Base-by-base conservation (phyloP, 2,888 invertebrate genomes). In the Euphydryas editha region DNA sequence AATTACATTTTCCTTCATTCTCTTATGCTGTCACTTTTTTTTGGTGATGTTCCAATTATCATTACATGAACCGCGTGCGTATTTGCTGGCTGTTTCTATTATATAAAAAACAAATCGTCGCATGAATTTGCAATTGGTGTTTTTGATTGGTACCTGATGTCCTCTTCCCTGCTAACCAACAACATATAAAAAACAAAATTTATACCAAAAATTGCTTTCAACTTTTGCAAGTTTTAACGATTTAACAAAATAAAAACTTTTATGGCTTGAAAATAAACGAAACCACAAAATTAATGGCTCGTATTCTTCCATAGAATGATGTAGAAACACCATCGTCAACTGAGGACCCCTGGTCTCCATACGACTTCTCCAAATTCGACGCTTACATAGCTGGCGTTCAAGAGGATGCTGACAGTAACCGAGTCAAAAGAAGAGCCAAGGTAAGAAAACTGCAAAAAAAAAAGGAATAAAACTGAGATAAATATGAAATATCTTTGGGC, bases 391-490 rank as follows among this genome's bases (percentile, higher is more conserved):
- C 78, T 44, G 73, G 67, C 11, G 71, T 79, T 1, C 74, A 75
- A 2, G 81, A 82, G 0, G 71, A 74, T n/a, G 10, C 54, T 0
- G 87, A 86, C 0, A 82, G 83, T 36, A 92, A 92, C 69, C 72
- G 92, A 1, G 78, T 92, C 51, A 91, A 86, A 65, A 69, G 92
- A 51, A 73, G 78, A 3, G 86, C 92, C 21, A 88, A 90, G 86
- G 92, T 92, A 69, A 51, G 39, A 1, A 49, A 0, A 20, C 17
- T 49, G 37, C 20, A 58, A 65, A 60, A 17, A 58, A 56, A 30
- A 1, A 30, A 30, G 30, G 8, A 30, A 4, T 30, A 7, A 8
- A 30, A 30, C 30, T 4, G 30, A 17, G n/a, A 8, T 51, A 39
- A 18, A 42, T 44, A 42, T 51, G 30, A 42, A 42, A 10, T 15